Base-by-base conservation (phyloP, 2,113 vertebrate species). In the Salvator merianae region DNA sequence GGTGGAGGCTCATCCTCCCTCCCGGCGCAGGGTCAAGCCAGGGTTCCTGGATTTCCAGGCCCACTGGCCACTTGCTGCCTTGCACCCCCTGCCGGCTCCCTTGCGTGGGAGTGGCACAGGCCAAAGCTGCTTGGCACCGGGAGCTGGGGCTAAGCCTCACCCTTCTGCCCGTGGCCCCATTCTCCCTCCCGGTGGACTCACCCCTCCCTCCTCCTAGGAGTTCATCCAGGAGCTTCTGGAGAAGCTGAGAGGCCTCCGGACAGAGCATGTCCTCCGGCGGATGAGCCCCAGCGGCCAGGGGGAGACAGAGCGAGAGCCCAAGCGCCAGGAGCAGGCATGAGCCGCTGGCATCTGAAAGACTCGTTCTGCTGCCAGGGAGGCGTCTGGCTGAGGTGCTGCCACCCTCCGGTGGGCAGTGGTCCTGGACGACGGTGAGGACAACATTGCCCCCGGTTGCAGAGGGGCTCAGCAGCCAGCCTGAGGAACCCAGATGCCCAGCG, bases 191-290 rank as follows among this genome's bases (percentile, higher is more conserved):
- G 6, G 6, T 50, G 53, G 53, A 55, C 53, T 16, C 13, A 30
- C 3, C 32, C 14, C 30, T 1, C 28, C 30, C 47, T 47, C 34
- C 3, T 7, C 22, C 1, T 38, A 79, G 83, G 77, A 28, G 7
- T 85, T 85, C 55, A 79, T 65, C 77, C 5, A 47, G 28, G 83
- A 85, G n/a, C 69, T 85, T 34, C 55, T 85, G 24, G 77, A 47
- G 69, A 85, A 79, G 69, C 38, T 85, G n/a, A 16, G 55, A 24
- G 77, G 83, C 14, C 83, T 85, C 22, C 77, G 83, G 26, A 79
- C 83, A 36, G 83, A 85, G 18, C 77, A 85, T 1, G 83, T 85
- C 40, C 83, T 85, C n/a, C 83, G 83, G 22, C 68, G 55, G n/a
- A 65, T 34, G 3, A 85, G 83, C 59, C 83, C 83, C 14, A 26